Evolutionary conservation across 2,113 vertebrate genomes (phyloP).

Genomic region (Brienomyrus brachyistius): DNA sequence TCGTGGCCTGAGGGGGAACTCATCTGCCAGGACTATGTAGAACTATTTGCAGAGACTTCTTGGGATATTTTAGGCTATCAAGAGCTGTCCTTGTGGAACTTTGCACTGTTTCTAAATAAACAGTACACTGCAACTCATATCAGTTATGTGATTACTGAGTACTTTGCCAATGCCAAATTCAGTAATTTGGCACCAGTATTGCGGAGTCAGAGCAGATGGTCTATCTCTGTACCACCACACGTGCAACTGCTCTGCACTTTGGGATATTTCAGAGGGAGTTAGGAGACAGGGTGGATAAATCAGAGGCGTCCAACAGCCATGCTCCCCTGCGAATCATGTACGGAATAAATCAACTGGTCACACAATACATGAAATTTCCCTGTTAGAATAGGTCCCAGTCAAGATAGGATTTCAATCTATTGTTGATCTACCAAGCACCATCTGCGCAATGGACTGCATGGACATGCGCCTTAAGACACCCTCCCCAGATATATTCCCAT

Average conservation of each 20-base stretch:
- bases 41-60: constrained; percentile 1
- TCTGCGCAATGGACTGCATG: background rate
- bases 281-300: background rate
- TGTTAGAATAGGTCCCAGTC: constrained; percentile 15
- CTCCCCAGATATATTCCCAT: too few species aligned
- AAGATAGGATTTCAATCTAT: constrained; percentile 19
- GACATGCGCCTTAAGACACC: background rate
- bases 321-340: background rate
- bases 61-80: constrained; percentile 9
- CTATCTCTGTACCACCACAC: too few species aligned
- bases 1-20: background rate
- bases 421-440: constrained; percentile 12
- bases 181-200: background rate
- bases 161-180: too few species aligned
- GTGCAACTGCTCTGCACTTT: too few species aligned
- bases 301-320: background rate
- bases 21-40: background rate
- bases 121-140: too few species aligned
- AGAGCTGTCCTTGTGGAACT: constrained; percentile 17
- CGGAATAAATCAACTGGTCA: background rate
- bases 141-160: too few species aligned
- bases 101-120: background rate
- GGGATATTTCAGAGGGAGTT: too few species aligned
- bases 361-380: constrained; percentile 5
- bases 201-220: too few species aligned